Evolutionary conservation across 1,140 invertebrate genomes (phyloP).

Genomic region (Plodia interpunctella): DNA sequence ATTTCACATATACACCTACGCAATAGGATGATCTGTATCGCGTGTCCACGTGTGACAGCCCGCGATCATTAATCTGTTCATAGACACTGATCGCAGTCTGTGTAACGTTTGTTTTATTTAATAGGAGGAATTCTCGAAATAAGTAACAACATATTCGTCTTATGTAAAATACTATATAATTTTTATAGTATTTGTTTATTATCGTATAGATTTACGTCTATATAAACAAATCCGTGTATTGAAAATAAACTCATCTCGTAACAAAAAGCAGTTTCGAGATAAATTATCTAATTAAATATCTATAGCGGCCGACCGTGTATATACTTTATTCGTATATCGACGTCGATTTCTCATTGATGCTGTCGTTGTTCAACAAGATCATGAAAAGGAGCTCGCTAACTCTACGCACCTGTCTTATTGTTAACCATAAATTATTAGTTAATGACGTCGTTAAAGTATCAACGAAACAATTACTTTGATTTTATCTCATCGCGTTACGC

Average conservation of each 20-base stretch:
- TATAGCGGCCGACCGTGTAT: constrained; percentile 33
- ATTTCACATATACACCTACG: constrained; percentile 35
- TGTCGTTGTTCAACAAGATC: constrained; percentile 21
- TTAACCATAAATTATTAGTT: constrained; percentile 33
- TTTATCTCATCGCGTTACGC: constrained; percentile 43
- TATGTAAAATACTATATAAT: not conserved
- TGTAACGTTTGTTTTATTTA: constrained; percentile 15
- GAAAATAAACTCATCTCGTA: not conserved
- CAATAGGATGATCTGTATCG: constrained; percentile 38
- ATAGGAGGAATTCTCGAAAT: constrained; percentile 5
- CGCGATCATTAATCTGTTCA: constrained; percentile 35
- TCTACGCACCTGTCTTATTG: constrained; percentile 30
- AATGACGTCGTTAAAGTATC: constrained; percentile 37
- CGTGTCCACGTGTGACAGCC: constrained; percentile 31
- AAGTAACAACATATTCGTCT: not conserved
- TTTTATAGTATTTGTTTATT: not conserved
- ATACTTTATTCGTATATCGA: constrained; percentile 46
- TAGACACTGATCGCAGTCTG: constrained; percentile 14
- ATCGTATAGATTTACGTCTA: no score
- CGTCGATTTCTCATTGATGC: constrained; percentile 45
- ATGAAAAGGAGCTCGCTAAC: constrained; percentile 16
- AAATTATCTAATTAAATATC: constrained; percentile 45
- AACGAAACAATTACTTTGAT: constrained; percentile 39
- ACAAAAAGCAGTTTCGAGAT: constrained; percentile 18
- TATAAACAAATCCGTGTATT: not conserved